Base-by-base conservation (phyloP, 2,113 vertebrate species). In the Mixornis gularis region DNA sequence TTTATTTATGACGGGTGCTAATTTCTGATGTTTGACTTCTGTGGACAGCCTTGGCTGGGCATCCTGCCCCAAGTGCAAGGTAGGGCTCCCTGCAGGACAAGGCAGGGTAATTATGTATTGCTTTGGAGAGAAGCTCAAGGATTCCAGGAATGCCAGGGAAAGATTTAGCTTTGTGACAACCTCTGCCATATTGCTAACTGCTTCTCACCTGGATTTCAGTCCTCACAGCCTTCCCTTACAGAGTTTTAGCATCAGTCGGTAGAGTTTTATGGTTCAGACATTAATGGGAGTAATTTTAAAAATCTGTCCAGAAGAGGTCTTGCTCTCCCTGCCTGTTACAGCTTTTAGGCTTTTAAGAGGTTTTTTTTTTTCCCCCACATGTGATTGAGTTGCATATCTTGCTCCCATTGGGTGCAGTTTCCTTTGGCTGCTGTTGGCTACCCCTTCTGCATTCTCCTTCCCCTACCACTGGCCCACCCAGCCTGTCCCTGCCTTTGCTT, bases 11-110 rank as follows among this genome's bases (percentile, higher is more conserved):
- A 64, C 0, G 9, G 44, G 32, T 73, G 71, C 59, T 78, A 19
- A 85, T 78, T 93, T 87, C 81, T 87, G 43, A 32, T 82, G 40
- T 77, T 92, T 87, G 51, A 53, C 19, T 89, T 56, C 59, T 20
- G 22, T 26, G 36, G 69, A 43, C 30, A 63, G 8, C 34, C 15
- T 58, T 3, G 9, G 43, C 63, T 55, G 65, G 60, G 27, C 4
- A 6, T 85, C 63, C 38, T 2, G 6, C 32, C 46, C 43, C 51
- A 64, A 30, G 64, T 7, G 25, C 56, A 36, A 79, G 60, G 65
- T 30, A 38, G 27, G 36, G 17, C n/a, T 92, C 32, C 12, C 18
- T 44, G 49, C 17, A 43, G 41, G 48, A 30, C 0, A 6, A 60
- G 32, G 24, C 29, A 34, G 27, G 15, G 38, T 36, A 82, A 73